Conservation (phyloP, 2,888 invertebrate species). For the Agrotis puta region DNA sequence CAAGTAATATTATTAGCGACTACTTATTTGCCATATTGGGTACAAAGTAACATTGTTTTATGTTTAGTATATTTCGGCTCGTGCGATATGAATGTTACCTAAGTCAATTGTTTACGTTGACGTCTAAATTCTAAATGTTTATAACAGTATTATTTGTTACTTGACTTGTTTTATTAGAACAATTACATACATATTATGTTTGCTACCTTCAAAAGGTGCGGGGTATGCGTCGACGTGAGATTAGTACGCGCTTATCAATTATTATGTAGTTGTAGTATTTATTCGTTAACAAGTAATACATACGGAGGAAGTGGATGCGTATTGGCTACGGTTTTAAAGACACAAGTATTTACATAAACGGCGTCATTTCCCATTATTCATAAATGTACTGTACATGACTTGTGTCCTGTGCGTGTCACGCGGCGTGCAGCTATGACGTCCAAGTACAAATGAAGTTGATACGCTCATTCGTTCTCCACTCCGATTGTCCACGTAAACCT, state of each 20-base stretch:
- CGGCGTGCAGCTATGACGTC: neutral
- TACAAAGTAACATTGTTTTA: conserved; percentile 54
- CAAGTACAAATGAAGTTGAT: conserved; percentile 15
- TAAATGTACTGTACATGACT: neutral
- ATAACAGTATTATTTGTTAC: conserved; percentile 59
- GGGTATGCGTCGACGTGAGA: conserved; percentile 25
- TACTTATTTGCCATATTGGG: conserved; percentile 54
- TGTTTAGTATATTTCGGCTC: conserved; percentile 30
- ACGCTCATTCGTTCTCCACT: neutral
- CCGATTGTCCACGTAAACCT: neutral
- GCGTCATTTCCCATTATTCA: neutral
- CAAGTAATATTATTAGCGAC: conserved; percentile 33
- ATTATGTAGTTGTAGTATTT: conserved; percentile 54
- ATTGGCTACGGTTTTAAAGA: neutral
- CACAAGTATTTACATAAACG: neutral
- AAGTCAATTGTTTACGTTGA: conserved; percentile 49
- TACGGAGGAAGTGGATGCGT: conserved; percentile 1
- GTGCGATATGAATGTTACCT: conserved; percentile 43
- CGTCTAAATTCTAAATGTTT: conserved; percentile 55
- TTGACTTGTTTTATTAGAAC: conserved; percentile 44
- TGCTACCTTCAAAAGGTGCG: conserved; percentile 51
- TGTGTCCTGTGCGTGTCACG: neutral
- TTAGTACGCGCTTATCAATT: conserved; percentile 50
- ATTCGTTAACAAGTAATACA: conserved; percentile 32
- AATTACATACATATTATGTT: conserved; percentile 26